Percentiles rank a stretch among this genome's conserved stretches.
These are phyloP conservation scores for Carassius carassius DNA, from an alignment of 2,113 vertebrate genomes.

Conservation along the genomic window DNA sequence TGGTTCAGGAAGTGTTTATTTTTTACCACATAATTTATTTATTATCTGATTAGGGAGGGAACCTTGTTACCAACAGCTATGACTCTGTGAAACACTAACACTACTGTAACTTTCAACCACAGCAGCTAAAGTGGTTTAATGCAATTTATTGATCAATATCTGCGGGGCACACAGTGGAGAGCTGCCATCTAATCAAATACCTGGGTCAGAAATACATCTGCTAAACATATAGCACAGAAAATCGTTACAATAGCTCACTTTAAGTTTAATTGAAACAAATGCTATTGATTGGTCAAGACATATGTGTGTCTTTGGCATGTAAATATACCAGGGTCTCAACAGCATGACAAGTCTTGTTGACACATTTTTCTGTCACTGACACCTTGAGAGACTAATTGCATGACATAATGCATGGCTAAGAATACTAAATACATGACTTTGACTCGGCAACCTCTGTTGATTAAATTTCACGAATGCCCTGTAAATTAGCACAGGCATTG, in stretches of 20 bases:
- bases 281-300: conserved; percentile 59
- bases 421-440: neutral
- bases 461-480: neutral
- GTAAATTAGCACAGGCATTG: neutral
- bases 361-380: conserved; percentile 55
- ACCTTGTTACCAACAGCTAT: neutral
- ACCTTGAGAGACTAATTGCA: conserved; percentile 51
- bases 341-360: conserved; percentile 61
- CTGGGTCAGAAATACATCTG: conserved; percentile 55
- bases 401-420: neutral
- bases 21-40: neutral
- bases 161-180: conserved; percentile 53
- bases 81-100: neutral
- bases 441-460: conserved; percentile 2
- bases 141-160: conserved; percentile 59
- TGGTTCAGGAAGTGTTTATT: neutral
- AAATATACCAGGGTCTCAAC: conserved; percentile 61
- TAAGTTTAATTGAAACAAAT: conserved; percentile 76
- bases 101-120: conserved; percentile 52
- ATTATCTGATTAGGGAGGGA: neutral
- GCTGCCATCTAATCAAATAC: conserved; percentile 62
- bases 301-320: conserved; percentile 66
- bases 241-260: conserved; percentile 67
- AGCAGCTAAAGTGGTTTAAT: conserved; percentile 47
- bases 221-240: conserved; percentile 55